Conservation (phyloP, 2,113 vertebrate genomes). For the Xenopus laevis region DNA sequence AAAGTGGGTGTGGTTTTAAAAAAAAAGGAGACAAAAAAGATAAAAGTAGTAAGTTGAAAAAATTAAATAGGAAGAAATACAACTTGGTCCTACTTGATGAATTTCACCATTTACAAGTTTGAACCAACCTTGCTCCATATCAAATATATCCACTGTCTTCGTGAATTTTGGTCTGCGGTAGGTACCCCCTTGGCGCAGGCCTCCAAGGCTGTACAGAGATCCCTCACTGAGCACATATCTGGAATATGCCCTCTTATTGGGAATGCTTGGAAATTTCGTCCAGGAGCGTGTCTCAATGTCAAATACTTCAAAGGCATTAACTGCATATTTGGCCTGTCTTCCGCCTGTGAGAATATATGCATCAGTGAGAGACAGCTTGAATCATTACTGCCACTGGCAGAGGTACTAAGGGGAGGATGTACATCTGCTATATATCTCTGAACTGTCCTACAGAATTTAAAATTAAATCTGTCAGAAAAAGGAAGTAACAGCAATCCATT, state of each 20-base stretch:
- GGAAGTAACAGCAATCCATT: no score
- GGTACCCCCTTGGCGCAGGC: constrained; percentile 84
- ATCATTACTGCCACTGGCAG: not conserved
- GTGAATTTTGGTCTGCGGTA: constrained; percentile 95
- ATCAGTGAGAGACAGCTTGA: not conserved
- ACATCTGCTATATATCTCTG: no score
- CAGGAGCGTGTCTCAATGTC: constrained; percentile 85
- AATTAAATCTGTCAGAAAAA: no score
- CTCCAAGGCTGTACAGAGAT: constrained; percentile 85
- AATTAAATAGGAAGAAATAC: no score
- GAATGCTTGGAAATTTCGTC: constrained; percentile 82
- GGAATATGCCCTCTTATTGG: constrained; percentile 88
- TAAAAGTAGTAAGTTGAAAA: no score
- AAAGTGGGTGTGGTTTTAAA: no score
- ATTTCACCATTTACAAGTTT: no score
- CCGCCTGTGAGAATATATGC: constrained; percentile 68
- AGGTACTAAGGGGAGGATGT: no score
- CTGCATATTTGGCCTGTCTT: constrained; percentile 84
- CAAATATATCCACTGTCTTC: constrained; percentile 88
- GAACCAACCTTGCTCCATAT: constrained; percentile 81
- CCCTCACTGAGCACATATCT: constrained; percentile 77
- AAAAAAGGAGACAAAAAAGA: no score
- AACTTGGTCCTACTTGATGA: no score
- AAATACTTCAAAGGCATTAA: constrained; percentile 89
- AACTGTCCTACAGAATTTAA: no score